A percentile compares a stretch with the other conserved stretches of the same genome.
phyloP scores from a whole-genome alignment of 2,888 invertebrate genomes.

The Hemistola chrysoprasaria region DNA sequence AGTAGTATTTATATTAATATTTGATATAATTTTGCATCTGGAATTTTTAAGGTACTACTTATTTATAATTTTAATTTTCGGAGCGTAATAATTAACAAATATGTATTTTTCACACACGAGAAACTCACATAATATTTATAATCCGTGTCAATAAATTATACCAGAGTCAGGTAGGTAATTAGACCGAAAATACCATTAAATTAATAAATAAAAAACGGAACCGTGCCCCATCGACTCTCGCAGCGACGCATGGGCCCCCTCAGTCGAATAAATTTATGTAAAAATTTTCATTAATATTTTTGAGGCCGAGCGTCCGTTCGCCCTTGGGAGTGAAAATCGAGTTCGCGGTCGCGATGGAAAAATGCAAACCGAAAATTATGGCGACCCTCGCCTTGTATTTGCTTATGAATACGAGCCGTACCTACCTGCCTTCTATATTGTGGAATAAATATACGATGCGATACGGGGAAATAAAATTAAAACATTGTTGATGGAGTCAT shows the following conservation, averaged over 20 bases:
- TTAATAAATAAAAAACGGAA: conserved; percentile 81
- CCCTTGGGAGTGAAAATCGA: conserved; percentile 80
- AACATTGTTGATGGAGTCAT: conserved; percentile 52
- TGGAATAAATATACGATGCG: conserved; percentile 63
- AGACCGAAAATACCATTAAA: conserved; percentile 82
- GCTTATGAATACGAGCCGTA: conserved; percentile 76
- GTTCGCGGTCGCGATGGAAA: conserved; percentile 82
- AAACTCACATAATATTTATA: conserved; percentile 61
- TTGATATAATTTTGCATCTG: no score
- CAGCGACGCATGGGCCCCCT: conserved; percentile 71
- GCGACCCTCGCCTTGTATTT: conserved; percentile 79
- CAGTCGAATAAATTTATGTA: conserved; percentile 82
- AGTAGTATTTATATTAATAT: no score
- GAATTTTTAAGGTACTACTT: background rate
- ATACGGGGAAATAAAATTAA: conserved; percentile 69
- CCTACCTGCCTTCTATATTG: conserved; percentile 53
- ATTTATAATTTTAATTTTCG: background rate
- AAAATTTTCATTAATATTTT: conserved; percentile 83
- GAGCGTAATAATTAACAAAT: conserved; percentile 23
- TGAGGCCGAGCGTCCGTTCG: conserved; percentile 76
- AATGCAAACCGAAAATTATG: conserved; percentile 82
- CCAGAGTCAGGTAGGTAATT: conserved; percentile 80
- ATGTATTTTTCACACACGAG: conserved; percentile 46
- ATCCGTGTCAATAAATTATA: conserved; percentile 76
- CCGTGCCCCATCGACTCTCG: conserved; percentile 64